These are phyloP conservation scores for Parelbella ahira DNA, from an alignment of 2,888 invertebrate genomes.

Conservation along the genomic window DNA sequence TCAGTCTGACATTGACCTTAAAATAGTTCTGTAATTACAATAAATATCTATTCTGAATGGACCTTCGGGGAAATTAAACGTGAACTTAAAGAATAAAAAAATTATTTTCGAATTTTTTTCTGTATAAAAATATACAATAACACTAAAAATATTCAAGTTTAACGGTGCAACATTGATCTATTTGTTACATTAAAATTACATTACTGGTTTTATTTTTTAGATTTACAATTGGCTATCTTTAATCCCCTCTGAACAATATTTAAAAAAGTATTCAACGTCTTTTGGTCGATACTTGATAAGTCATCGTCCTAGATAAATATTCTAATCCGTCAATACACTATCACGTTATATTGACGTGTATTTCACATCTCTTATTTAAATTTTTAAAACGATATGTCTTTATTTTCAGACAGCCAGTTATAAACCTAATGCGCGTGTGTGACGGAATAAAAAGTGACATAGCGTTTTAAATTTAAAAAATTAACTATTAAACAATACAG, in stretches of 20 bases:
- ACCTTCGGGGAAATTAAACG: conserved; percentile 41
- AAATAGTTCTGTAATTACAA: conserved; percentile 31
- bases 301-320: no score
- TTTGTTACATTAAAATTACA: conserved; percentile 53
- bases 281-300: no score
- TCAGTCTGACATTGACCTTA: conserved; percentile 29
- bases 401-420: conserved; percentile 16
- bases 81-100: conserved; percentile 46
- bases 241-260: no score
- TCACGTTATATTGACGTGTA: no score
- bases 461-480: background rate
- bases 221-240: conserved; percentile 14
- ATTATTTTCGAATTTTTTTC: conserved; percentile 52
- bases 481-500: conserved; percentile 3
- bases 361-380: no score
- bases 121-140: conserved; percentile 72
- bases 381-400: conserved; percentile 21
- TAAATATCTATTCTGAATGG: conserved; percentile 46
- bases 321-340: no score
- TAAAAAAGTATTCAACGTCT: no score
- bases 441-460: conserved; percentile 12
- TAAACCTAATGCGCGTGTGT: conserved; percentile 8
- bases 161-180: conserved; percentile 66
- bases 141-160: conserved; percentile 65
- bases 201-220: conserved; percentile 16